A percentile compares a stretch with the other conserved stretches of the same genome.
These are phyloP conservation scores for Augiades crinisus DNA, from an alignment of 2,888 invertebrate species.

Conservation along the genomic window DNA sequence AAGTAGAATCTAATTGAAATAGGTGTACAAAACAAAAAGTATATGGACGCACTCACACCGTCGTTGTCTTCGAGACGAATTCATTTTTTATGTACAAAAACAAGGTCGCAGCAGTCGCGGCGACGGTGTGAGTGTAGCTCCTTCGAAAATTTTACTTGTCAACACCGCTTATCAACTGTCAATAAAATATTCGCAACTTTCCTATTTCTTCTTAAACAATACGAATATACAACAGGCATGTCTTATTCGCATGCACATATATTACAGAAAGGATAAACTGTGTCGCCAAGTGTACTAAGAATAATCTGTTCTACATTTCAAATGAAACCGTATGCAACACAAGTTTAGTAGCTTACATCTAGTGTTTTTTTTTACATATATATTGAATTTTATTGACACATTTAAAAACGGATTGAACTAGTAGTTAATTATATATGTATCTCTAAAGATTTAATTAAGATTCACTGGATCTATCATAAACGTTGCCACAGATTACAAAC, in stretches of 20 bases:
- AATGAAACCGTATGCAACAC: slow-evolving; percentile 25
- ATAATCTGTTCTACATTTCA: slow-evolving; percentile 10
- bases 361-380: slow-evolving; percentile 24
- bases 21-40: slow-evolving; percentile 23
- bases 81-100: slow-evolving; percentile 58
- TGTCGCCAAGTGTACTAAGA: neutral
- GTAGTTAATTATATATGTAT: slow-evolving; percentile 20
- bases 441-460: slow-evolving; percentile 18
- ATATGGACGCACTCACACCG: slow-evolving; percentile 48
- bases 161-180: neutral
- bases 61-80: slow-evolving; percentile 42
- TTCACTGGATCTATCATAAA: slow-evolving; percentile 21
- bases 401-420: slow-evolving; percentile 23
- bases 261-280: slow-evolving; percentile 1
- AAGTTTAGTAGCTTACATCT: slow-evolving; percentile 26
- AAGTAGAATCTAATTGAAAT: slow-evolving; percentile 36
- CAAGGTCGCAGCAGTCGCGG: slow-evolving; percentile 47
- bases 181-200: neutral
- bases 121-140: slow-evolving; percentile 42
- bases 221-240: too few species aligned
- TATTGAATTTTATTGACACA: slow-evolving; percentile 25
- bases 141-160: slow-evolving; percentile 10
- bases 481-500: slow-evolving; percentile 14
- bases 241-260: neutral
- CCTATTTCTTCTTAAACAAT: neutral